Conservation (phyloP, 2,888 invertebrate species). For the Oligia latruncula region DNA sequence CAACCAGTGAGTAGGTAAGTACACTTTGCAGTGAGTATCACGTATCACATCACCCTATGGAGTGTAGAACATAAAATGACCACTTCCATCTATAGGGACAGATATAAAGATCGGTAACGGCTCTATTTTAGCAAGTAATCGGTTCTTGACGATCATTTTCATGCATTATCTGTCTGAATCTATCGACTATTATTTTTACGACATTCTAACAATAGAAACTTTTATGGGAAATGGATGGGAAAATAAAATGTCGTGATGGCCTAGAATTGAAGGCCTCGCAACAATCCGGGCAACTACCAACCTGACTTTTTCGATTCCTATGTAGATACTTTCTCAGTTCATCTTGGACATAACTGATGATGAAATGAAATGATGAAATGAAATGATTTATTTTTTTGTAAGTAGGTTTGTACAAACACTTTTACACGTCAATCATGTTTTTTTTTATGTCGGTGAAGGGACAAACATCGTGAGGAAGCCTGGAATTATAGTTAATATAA, state of each 20-base stretch:
- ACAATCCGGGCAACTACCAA: not conserved
- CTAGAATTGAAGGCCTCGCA: not conserved
- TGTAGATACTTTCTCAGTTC: not conserved
- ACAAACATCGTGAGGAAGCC: not conserved
- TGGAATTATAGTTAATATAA: no score
- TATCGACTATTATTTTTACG: slow-evolving; percentile 76
- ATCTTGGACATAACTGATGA: not conserved
- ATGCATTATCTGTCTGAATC: slow-evolving; percentile 75
- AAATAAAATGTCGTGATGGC: no score
- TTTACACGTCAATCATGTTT: no score
- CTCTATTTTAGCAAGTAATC: slow-evolving; percentile 76
- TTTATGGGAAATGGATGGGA: slow-evolving; percentile 37
- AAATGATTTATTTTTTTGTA: no score
- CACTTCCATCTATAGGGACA: slow-evolving; percentile 16
- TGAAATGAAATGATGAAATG: no score
- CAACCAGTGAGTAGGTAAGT: not conserved
- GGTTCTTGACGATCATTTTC: slow-evolving; percentile 76
- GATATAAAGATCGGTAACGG: slow-evolving; percentile 72
- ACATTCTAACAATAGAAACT: slow-evolving; percentile 42
- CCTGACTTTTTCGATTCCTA: not conserved
- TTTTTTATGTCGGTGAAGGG: not conserved
- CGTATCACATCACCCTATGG: not conserved
- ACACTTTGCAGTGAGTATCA: not conserved
- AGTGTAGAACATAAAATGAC: not conserved
- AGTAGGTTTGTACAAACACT: no score